Evolutionary conservation across 2,888 invertebrate species (phyloP).

Genomic region (Diachrysia chrysitis): DNA sequence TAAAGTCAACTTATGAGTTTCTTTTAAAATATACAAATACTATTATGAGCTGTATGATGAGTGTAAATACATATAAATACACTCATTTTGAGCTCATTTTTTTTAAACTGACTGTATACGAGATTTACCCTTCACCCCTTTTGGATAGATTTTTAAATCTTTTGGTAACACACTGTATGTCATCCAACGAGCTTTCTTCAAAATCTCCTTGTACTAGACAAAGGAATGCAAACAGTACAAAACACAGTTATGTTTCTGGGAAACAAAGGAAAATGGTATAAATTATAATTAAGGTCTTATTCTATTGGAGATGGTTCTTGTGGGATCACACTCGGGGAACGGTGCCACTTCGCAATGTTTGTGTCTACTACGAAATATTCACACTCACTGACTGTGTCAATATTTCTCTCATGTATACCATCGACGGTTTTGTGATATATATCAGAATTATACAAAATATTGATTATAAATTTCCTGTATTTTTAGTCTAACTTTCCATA

Average conservation of each 20-base stretch:
- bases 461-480: background rate
- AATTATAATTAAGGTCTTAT: background rate
- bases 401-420: conserved; percentile 59
- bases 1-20: too few species aligned
- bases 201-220: background rate
- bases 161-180: too few species aligned
- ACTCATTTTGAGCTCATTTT: too few species aligned
- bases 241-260: conserved; percentile 1
- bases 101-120: too few species aligned
- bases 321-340: conserved; percentile 52
- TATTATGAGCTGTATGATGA: too few species aligned
- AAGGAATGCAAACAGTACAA: conserved; percentile 8
- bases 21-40: too few species aligned
- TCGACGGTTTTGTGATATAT: conserved; percentile 61
- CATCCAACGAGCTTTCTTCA: too few species aligned
- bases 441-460: conserved; percentile 41
- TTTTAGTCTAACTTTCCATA: background rate
- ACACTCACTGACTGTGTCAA: conserved; percentile 50
- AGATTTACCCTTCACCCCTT: too few species aligned
- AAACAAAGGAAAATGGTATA: background rate
- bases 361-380: conserved; percentile 55
- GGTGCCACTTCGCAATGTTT: conserved; percentile 59
- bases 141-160: too few species aligned
- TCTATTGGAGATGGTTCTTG: conserved; percentile 47
- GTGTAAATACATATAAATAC: too few species aligned